Evolutionary conservation across 2,888 invertebrate genomes (phyloP).

Genomic region (Galerucella calmariensis): DNA sequence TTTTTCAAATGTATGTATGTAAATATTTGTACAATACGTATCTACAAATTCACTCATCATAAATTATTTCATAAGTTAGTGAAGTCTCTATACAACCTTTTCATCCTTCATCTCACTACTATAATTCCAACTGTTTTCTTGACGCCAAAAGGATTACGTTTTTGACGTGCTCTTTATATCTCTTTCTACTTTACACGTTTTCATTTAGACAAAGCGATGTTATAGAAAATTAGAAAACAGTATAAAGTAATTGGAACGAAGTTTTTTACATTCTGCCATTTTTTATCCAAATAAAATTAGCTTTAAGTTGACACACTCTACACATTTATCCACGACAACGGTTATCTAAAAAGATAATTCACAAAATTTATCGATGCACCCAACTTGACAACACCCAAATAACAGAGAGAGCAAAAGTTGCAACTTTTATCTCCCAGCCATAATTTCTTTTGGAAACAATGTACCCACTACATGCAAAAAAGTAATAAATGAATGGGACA

Average conservation of each 20-base stretch:
- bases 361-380: slow-evolving; percentile 19
- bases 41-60: too few species aligned
- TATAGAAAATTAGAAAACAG: neutral
- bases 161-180: neutral
- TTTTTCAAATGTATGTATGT: too few species aligned
- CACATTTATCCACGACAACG: neutral
- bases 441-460: slow-evolving; percentile 43
- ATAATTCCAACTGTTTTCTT: neutral
- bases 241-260: neutral
- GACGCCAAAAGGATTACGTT: neutral
- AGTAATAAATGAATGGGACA: slow-evolving; percentile 9
- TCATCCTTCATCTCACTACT: neutral
- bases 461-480: slow-evolving; percentile 32
- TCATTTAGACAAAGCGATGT: neutral
- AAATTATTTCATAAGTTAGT: too few species aligned
- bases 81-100: neutral
- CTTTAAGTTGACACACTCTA: neutral
- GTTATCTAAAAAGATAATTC: slow-evolving; percentile 10
- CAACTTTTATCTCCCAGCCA: slow-evolving; percentile 34
- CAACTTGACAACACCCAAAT: slow-evolving; percentile 5
- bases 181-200: neutral
- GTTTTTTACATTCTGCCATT: neutral
- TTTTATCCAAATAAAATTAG: too few species aligned
- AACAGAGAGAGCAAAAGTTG: slow-evolving; percentile 33
- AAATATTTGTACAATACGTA: too few species aligned